A percentile compares a stretch with the other conserved stretches of the same genome.
Conservation (phyloP, 2,888 invertebrate genomes). For the Calliphora vomitoria region DNA sequence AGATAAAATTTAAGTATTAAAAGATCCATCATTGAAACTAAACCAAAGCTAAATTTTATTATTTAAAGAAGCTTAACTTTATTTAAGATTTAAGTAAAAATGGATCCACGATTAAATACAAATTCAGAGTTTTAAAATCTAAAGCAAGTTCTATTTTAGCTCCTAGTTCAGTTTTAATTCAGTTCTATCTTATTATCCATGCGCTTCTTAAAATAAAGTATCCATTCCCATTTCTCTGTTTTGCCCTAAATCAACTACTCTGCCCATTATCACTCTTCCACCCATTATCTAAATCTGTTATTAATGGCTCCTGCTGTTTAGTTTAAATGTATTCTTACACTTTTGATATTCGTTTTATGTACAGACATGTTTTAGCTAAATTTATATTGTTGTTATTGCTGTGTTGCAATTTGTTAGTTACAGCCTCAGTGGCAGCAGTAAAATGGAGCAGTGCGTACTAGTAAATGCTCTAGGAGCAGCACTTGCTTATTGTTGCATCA, state of each 20-base stretch:
- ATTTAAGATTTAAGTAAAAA: no score
- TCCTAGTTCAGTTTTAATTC: background rate
- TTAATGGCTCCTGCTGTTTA: background rate
- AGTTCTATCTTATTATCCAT: background rate
- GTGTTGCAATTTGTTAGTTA: background rate
- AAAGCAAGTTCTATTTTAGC: no score
- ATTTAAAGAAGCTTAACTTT: no score
- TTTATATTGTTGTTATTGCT: background rate
- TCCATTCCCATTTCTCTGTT: no score
- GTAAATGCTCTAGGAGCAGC: background rate
- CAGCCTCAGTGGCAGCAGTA: background rate
- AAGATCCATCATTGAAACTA: no score
- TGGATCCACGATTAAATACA: no score
- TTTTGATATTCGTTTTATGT: background rate
- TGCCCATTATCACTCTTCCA: no score
- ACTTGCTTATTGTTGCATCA: slow-evolving; percentile 27
- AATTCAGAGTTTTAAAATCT: no score
- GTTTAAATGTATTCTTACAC: background rate
- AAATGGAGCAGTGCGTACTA: background rate
- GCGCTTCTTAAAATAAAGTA: no score
- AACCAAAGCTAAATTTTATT: no score
- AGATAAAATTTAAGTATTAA: no score
- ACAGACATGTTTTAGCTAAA: background rate
- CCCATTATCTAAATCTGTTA: background rate
- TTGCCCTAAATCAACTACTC: no score